These are phyloP conservation scores for Rhamnusium bicolor DNA, from an alignment of 2,888 invertebrate species.

Conservation along the genomic window DNA sequence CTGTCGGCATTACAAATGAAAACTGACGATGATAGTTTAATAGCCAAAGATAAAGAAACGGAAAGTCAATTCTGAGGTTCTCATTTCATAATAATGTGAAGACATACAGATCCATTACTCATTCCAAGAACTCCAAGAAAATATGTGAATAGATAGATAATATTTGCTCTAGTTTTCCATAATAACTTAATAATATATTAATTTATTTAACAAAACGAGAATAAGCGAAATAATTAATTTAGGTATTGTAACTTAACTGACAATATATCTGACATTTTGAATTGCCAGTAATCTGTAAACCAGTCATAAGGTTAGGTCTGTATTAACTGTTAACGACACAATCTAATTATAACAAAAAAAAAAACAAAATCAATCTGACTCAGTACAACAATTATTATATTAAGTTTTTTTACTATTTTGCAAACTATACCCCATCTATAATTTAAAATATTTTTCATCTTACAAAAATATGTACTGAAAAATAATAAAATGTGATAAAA, in stretches of 20 bases:
- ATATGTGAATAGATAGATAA: not conserved
- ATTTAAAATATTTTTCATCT: not conserved
- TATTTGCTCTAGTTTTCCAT: not conserved
- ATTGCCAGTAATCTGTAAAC: too few relatives aligned
- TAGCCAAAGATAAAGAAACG: conserved; percentile 43
- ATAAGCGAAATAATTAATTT: not conserved
- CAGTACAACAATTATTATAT: too few relatives aligned
- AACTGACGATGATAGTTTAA: conserved; percentile 31
- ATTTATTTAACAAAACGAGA: conserved; percentile 9
- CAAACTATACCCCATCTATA: too few relatives aligned
- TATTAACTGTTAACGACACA: too few relatives aligned
- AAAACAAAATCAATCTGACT: too few relatives aligned
- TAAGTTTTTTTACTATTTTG: too few relatives aligned
- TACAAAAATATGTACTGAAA: not conserved
- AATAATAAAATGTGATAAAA: not conserved
- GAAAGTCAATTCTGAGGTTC: conserved; percentile 52
- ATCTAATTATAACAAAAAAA: too few relatives aligned
- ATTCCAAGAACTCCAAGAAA: conserved; percentile 21
- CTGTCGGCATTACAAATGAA: conserved; percentile 50
- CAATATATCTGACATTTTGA: too few relatives aligned
- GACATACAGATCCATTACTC: conserved; percentile 30
- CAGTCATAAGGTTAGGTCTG: too few relatives aligned
- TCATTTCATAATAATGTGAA: not conserved
- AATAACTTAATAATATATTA: conserved; percentile 10
- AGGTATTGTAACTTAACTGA: too few relatives aligned